Conservation (phyloP, 2,797 vertebrate species). For the Lagodon rhomboides region DNA sequence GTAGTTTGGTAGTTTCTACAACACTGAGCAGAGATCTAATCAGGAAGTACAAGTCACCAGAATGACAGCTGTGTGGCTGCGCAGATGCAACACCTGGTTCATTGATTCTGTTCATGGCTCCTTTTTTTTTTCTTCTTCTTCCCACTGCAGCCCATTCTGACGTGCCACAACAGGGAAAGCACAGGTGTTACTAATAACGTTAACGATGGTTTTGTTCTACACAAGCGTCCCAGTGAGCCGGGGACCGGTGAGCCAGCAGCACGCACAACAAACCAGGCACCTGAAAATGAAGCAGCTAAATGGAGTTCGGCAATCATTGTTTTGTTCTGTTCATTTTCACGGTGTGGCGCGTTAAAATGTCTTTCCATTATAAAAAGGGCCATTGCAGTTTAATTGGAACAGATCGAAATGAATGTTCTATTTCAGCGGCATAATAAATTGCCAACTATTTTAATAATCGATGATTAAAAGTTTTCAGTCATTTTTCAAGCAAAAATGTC, state of each 20-base stretch:
- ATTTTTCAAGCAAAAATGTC: too few relatives aligned
- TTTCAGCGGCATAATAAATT: too few relatives aligned
- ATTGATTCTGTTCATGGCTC: neutral
- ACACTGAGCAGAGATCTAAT: neutral
- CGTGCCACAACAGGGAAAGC: neutral
- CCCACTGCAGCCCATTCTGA: constrained; percentile 9
- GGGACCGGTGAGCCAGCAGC: neutral
- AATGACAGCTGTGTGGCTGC: neutral
- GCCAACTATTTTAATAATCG: too few relatives aligned
- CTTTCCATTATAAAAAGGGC: neutral
- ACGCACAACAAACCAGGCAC: neutral
- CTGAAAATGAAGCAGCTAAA: neutral
- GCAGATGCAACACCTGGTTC: neutral
- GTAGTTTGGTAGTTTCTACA: too few relatives aligned
- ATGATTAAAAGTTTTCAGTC: too few relatives aligned
- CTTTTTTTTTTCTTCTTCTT: neutral
- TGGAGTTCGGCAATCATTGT: neutral
- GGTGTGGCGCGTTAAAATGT: neutral
- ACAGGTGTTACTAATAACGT: neutral
- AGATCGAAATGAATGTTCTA: neutral
- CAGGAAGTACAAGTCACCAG: neutral
- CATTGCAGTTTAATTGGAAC: neutral
- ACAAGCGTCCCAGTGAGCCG: neutral
- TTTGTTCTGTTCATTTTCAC: neutral
- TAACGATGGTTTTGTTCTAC: neutral